phyloP scores from a whole-genome alignment of 2,797 vertebrate genomes.

The Acanthis flammea region DNA sequence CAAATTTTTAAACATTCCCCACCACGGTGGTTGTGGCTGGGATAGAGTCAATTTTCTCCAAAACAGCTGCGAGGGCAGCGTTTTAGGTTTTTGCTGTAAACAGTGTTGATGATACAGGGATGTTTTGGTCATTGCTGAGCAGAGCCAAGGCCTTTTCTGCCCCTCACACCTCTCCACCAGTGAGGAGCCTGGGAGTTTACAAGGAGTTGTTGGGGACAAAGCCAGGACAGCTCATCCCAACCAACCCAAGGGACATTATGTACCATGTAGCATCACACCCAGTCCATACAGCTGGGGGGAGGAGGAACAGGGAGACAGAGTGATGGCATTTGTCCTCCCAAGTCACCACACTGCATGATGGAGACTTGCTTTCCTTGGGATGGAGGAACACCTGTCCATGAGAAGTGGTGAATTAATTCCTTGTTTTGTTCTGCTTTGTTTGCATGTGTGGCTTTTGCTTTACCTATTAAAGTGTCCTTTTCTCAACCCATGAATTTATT shows the following conservation, averaged over 20 bases:
- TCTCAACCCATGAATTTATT: background rate
- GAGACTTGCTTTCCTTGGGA: background rate
- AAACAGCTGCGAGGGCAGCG: background rate
- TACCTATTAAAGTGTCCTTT: background rate
- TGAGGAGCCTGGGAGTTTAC: background rate
- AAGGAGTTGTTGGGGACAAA: background rate
- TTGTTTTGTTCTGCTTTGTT: background rate
- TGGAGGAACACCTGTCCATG: background rate
- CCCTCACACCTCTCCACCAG: background rate
- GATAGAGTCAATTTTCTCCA: background rate
- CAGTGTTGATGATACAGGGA: background rate
- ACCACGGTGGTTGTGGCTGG: background rate
- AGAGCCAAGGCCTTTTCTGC: background rate
- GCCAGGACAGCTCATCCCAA: background rate
- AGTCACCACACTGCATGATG: accelerated
- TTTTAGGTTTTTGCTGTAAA: background rate
- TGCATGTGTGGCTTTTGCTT: background rate
- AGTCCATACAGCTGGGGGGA: background rate
- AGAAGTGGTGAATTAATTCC: background rate
- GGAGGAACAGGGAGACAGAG: background rate
- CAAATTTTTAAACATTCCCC: background rate
- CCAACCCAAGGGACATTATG: background rate
- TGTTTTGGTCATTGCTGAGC: background rate
- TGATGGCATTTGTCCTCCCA: background rate
- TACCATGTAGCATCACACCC: background rate